Percentiles rank a stretch among this genome's conserved stretches.
Conservation (phyloP, 2,888 invertebrate species). For the Acleris literana region DNA sequence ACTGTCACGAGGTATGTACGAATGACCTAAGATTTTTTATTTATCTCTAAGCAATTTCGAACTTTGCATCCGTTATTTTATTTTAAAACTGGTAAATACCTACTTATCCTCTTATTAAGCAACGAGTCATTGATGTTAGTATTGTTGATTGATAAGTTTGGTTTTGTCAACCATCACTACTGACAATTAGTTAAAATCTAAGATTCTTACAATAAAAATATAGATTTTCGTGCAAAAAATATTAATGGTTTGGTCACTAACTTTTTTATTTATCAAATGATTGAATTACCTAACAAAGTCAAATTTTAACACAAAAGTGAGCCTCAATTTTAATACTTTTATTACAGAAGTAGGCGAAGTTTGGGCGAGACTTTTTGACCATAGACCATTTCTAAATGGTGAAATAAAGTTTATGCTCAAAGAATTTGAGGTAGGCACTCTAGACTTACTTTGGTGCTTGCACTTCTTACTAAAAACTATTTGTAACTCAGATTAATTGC, state of each 20-base stretch:
- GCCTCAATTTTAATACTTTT: neutral
- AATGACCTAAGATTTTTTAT: slow-evolving; percentile 35
- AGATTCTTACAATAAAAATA: no score
- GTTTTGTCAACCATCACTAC: neutral
- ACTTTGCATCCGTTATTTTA: slow-evolving; percentile 3
- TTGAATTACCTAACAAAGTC: neutral
- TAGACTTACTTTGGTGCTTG: neutral
- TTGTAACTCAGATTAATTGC: no score
- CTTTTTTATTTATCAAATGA: no score
- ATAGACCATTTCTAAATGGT: slow-evolving; percentile 92
- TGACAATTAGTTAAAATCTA: no score
- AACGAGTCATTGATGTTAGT: no score
- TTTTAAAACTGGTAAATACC: no score
- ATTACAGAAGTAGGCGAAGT: slow-evolving; percentile 90
- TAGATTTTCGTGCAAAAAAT: no score
- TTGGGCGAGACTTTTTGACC: slow-evolving; percentile 93
- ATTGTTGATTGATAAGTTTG: neutral
- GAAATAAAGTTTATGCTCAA: slow-evolving; percentile 92
- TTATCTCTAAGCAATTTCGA: slow-evolving; percentile 34
- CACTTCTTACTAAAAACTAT: no score
- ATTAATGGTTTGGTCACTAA: no score
- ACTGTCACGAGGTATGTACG: slow-evolving; percentile 76
- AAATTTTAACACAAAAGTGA: neutral
- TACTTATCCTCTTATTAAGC: no score
- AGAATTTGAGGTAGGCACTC: slow-evolving; percentile 90